These are phyloP conservation scores for Lophotis ruficrista DNA, from an alignment of 2,113 vertebrate genomes.

Conservation along the genomic window DNA sequence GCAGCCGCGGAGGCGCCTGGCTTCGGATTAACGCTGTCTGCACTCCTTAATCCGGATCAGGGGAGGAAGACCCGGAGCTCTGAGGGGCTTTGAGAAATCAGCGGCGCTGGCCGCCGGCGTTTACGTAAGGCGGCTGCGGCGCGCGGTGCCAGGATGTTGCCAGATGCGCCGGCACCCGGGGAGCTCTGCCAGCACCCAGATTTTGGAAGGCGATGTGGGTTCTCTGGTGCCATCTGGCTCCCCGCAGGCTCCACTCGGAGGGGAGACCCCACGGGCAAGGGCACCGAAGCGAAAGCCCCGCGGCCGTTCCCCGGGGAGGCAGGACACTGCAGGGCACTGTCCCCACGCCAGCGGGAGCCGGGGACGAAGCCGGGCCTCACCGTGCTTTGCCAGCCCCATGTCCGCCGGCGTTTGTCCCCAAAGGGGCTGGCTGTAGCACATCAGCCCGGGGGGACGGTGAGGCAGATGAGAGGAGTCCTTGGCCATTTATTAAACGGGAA, in stretches of 20 bases:
- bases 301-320: fast-evolving
- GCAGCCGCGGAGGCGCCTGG: neutral
- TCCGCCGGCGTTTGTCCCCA: fast-evolving
- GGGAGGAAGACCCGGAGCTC: conserved; percentile 9
- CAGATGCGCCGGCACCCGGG: neutral
- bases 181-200: neutral
- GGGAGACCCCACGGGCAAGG: neutral
- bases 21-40: neutral
- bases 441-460: neutral
- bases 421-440: fast-evolving
- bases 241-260: neutral
- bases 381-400: fast-evolving
- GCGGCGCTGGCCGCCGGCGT: neutral
- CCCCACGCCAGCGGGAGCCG: neutral
- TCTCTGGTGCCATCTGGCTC: fast-evolving
- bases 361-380: neutral
- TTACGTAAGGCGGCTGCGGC: neutral
- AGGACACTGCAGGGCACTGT: neutral
- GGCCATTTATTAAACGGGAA: neutral
- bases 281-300: fast-evolving
- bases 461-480: neutral
- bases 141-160: fast-evolving
- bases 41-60: neutral
- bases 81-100: conserved; percentile 39
- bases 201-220: neutral